Evolutionary conservation across 2,888 invertebrate genomes (phyloP), one percentile per base, ranked within the genome.

Genomic region (Lepetodrilus schrolli): DNA sequence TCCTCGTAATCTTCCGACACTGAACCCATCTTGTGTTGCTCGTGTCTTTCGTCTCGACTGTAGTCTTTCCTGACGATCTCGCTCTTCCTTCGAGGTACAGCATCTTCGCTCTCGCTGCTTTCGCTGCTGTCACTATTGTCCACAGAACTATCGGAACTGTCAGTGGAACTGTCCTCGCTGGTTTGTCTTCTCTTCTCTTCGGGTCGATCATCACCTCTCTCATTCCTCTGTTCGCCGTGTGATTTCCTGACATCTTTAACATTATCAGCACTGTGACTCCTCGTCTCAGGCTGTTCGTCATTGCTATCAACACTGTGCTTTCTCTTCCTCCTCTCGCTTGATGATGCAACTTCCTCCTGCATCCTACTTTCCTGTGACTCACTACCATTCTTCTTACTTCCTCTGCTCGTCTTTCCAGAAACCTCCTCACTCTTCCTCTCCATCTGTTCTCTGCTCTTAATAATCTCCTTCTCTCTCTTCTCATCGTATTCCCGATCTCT

Each of bases 271-370:
- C 43, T 43, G 43, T n/a, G n/a, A n/a, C n/a, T n/a, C n/a, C n/a
- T n/a, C n/a, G n/a, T n/a, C n/a, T n/a, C n/a, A n/a, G n/a, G n/a
- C n/a, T n/a, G n/a, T n/a, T n/a, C n/a, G n/a, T n/a, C n/a, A n/a
- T n/a, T 43, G 10, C 17, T 13, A 43, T 43, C 43, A 13, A 43
- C 13, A 43, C 43, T 43, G 3, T 43, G 13, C 43, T 43, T 17
- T 17, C 43, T 43, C 43, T 43, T 43, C 4, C 43, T 43, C n/a
- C 17, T 2, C n/a, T 82, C 48, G 82, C 80, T 37, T 82, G 81
- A 76, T 81, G 81, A 50, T 82, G 80, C 73, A 82, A 83, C 23
- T 78, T 74, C 1, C 77, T 66, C 80, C 80, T 74, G 65, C 81
- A n/a, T n/a, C n/a, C n/a, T n/a, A n/a, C n/a, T n/a, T n/a, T n/a